Base-by-base conservation (phyloP, 2,888 invertebrate genomes). In the Spilosoma lubricipeda region DNA sequence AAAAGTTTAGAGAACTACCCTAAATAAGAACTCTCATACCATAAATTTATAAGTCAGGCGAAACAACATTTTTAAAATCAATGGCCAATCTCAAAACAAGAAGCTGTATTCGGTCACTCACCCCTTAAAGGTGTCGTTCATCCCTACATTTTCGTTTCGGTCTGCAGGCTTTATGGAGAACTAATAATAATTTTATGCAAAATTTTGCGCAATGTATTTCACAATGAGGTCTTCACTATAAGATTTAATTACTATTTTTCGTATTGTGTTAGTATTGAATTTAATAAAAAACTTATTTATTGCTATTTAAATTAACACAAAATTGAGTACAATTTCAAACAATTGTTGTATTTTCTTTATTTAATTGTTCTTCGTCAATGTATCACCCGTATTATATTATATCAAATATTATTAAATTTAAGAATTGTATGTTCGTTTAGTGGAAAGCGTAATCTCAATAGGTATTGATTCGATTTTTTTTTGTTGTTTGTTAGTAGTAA, bases 101-200 rank as follows among this genome's bases (percentile, higher is more conserved):
- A 18, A 13, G 30, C 11, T 68, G 20, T 36, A 18, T 33, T 48
- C 18, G 70, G 70, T 64, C 64, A 63, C 59, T 71, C 33, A 71
- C 64, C 70, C 64, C 70, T 48, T 27, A 67, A 39, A 33, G 45
- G 70, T 71, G 64, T 64, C 64, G 48, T 64, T 20, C n/a, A 45
- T 48, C 45, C 33, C 23, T 45, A 33, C 64, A 71, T 64, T 71
- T 71, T 70, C 39, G 18, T 45, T 23, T 71, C 45, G 63, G 70
- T 64, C 45, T 64, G 70, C 13, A 39, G 64, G 45, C 23, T 48
- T 63, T 48, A 48, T 30, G 20, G 67, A 23, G 20, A 45, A 64
- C 45, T 33, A 18, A 48, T 48, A 64, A 70, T 70, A 13, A 71
- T 48, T 64, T 69, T 56, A 27, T 52, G 56, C 30, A 30, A 23